Conservation (phyloP, 2,113 vertebrate genomes). For the Nannospalax galili region DNA sequence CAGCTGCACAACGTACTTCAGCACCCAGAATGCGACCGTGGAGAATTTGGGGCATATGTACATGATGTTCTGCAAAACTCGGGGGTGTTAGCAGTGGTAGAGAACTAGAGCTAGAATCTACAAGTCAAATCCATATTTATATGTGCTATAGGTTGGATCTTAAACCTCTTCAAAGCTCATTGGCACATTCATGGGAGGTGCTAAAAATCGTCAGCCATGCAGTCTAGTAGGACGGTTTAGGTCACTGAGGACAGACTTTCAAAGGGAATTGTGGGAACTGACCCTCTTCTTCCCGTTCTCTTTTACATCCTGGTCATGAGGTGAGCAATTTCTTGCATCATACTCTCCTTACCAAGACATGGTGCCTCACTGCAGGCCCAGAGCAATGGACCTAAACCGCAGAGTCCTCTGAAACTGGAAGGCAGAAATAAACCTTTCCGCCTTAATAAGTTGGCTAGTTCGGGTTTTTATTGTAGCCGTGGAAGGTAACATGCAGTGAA, state of each 20-base stretch:
- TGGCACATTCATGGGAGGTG: too few species aligned
- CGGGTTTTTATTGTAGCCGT: background rate
- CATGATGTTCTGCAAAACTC: background rate
- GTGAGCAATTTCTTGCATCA: background rate
- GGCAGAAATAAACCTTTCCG: background rate
- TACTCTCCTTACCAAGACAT: rapidly evolving
- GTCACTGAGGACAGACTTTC: too few species aligned
- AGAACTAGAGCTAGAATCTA: background rate
- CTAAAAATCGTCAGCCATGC: too few species aligned
- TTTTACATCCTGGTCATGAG: background rate
- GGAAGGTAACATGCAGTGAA: background rate
- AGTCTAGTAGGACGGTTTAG: too few species aligned
- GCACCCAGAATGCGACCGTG: background rate
- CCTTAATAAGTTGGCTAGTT: background rate
- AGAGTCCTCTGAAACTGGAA: background rate
- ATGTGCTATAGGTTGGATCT: background rate
- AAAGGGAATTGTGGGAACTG: background rate
- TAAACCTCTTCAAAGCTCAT: background rate
- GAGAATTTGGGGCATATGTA: conserved; percentile 13
- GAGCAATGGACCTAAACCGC: background rate
- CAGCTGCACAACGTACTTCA: background rate
- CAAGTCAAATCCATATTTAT: background rate
- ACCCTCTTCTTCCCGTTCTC: background rate
- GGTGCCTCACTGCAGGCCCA: background rate
- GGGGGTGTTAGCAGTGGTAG: background rate